These are phyloP conservation scores for Myathropa florea DNA, from an alignment of 2,888 invertebrate genomes.

Conservation along the genomic window DNA sequence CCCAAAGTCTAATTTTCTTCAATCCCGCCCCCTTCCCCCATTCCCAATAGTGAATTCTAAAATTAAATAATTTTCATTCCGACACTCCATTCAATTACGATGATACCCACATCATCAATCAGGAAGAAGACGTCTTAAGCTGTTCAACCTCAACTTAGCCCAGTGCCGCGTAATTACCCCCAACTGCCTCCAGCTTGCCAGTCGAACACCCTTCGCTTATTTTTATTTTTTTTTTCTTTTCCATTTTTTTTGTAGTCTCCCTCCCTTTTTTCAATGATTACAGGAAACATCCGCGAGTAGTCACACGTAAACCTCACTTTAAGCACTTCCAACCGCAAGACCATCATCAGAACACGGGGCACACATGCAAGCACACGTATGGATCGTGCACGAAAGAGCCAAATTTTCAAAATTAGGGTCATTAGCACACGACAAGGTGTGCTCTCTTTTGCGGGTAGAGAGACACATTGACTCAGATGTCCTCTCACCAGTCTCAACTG, in stretches of 20 bases:
- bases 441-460: constrained; percentile 26
- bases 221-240: not conserved
- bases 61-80: constrained; percentile 37
- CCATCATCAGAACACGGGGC: not conserved
- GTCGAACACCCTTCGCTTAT: constrained; percentile 26
- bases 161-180: constrained; percentile 29
- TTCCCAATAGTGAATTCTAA: not conserved
- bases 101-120: constrained; percentile 36
- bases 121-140: constrained; percentile 30
- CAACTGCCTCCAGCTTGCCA: constrained; percentile 26
- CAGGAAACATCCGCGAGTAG: constrained; percentile 53
- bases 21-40: too few species aligned
- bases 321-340: constrained; percentile 2
- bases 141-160: constrained; percentile 15
- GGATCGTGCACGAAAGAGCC: constrained; percentile 49
- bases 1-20: too few species aligned
- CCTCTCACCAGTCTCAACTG: constrained; percentile 7
- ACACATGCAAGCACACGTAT: constrained; percentile 10
- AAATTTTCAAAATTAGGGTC: constrained; percentile 54
- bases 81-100: constrained; percentile 48
- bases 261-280: constrained; percentile 8
- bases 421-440: constrained; percentile 15
- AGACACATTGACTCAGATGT: not conserved
- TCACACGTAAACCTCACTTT: constrained; percentile 42
- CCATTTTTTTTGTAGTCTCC: too few species aligned